phyloP scores from a whole-genome alignment of 2,888 invertebrate genomes.

The Gasteruption jaculator region DNA sequence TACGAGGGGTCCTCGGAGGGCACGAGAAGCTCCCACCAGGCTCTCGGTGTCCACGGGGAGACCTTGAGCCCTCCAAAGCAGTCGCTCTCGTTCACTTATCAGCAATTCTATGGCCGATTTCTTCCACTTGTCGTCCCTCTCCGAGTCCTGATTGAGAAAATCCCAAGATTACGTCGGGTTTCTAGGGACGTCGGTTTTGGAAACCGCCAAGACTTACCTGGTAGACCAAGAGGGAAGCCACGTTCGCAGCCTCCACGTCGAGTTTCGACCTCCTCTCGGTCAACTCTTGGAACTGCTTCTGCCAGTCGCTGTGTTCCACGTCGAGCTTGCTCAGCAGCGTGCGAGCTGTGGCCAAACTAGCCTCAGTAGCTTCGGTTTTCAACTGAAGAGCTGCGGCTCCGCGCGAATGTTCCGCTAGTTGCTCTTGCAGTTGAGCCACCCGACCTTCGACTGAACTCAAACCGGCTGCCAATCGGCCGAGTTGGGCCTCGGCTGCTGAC shows the following conservation, averaged over 20 bases:
- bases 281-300: slow-evolving; percentile 45
- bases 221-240: slow-evolving; percentile 41
- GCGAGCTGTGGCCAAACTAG: slow-evolving; percentile 69
- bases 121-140: slow-evolving; percentile 35
- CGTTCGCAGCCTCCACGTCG: slow-evolving; percentile 42
- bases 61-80: slow-evolving; percentile 84
- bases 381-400: slow-evolving; percentile 73
- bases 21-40: slow-evolving; percentile 42
- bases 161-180: not conserved
- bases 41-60: slow-evolving; percentile 61
- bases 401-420: slow-evolving; percentile 81
- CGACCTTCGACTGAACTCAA: slow-evolving; percentile 76
- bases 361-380: slow-evolving; percentile 70
- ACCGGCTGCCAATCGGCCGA: slow-evolving; percentile 72
- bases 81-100: slow-evolving; percentile 66
- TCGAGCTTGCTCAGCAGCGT: slow-evolving; percentile 81
- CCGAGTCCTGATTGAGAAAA: slow-evolving; percentile 24
- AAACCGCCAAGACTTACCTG: slow-evolving; percentile 27
- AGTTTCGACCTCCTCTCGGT: slow-evolving; percentile 34
- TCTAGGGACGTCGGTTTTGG: not conserved
- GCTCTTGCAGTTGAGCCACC: slow-evolving; percentile 71
- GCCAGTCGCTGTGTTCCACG: slow-evolving; percentile 88
- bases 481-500: slow-evolving; percentile 70
- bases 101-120: slow-evolving; percentile 38
- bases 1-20: slow-evolving; percentile 56